A percentile compares a stretch with the other conserved stretches of the same genome.
phyloP scores from a whole-genome alignment of 2,888 invertebrate genomes.

The Polymixis lichenea region DNA sequence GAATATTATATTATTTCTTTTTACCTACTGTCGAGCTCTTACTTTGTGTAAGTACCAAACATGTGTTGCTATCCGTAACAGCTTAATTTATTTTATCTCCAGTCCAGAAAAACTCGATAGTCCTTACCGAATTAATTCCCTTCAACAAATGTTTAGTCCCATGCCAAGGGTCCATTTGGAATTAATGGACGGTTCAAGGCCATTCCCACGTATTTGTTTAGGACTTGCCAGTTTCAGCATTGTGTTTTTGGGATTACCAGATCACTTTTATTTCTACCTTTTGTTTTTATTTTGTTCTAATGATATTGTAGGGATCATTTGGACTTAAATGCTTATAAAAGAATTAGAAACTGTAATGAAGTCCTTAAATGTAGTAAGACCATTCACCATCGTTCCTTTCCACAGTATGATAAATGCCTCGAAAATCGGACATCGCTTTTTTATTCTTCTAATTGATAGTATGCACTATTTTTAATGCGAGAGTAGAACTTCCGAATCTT shows the following conservation, averaged over 20 bases:
- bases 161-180: conserved; percentile 64
- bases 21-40: background rate
- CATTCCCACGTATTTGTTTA: conserved; percentile 64
- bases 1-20: background rate
- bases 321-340: background rate
- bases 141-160: conserved; percentile 64
- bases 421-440: too few species aligned
- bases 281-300: conserved; percentile 50
- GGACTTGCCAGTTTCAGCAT: conserved; percentile 57
- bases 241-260: conserved; percentile 65
- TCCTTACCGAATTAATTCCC: conserved; percentile 64
- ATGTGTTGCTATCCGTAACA: conserved; percentile 20
- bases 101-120: conserved; percentile 52
- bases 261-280: conserved; percentile 56
- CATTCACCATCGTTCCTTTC: too few species aligned
- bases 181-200: conserved; percentile 65
- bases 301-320: conserved; percentile 23
- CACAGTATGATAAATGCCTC: too few species aligned
- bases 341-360: background rate
- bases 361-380: background rate
- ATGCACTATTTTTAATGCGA: too few species aligned
- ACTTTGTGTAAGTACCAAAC: conserved; percentile 1
- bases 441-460: too few species aligned
- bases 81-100: conserved; percentile 50
- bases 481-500: too few species aligned